A percentile compares a stretch with the other conserved stretches of the same genome.
phyloP scores from a whole-genome alignment of 2,888 invertebrate genomes.

The Drosophila fulvimacula region DNA sequence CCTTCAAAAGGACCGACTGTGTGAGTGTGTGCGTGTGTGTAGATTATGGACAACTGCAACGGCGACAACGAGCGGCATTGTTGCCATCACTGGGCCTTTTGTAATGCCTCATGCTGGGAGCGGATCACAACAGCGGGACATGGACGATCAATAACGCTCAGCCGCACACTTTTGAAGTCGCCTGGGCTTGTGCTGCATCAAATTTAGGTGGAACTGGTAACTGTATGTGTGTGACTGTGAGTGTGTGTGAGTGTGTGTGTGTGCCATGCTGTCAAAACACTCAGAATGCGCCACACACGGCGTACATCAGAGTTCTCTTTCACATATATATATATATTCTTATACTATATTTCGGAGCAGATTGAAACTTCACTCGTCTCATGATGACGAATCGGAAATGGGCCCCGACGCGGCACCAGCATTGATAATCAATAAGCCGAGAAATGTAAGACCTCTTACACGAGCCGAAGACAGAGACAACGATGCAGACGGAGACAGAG shows the following conservation, averaged over 20 bases:
- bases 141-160: conserved; percentile 72
- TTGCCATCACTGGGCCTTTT: conserved; percentile 51
- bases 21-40: conserved; percentile 36
- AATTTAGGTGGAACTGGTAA: conserved; percentile 71
- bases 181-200: conserved; percentile 61
- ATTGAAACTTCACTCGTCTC: conserved; percentile 64
- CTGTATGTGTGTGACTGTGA: conserved; percentile 12
- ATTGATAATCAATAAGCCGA: conserved; percentile 76
- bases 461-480: conserved; percentile 26
- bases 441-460: conserved; percentile 68
- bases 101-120: conserved; percentile 72
- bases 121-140: conserved; percentile 81
- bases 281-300: conserved; percentile 72
- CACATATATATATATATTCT: conserved; percentile 16
- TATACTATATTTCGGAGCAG: conserved; percentile 48
- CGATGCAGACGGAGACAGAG: not conserved
- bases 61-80: conserved; percentile 69
- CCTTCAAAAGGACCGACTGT: conserved; percentile 65
- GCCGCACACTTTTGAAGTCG: conserved; percentile 68
- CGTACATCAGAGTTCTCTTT: conserved; percentile 36
- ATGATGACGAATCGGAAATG: conserved; percentile 80
- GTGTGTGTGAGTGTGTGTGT: conserved; percentile 23
- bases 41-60: conserved; percentile 61
- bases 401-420: conserved; percentile 62
- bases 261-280: conserved; percentile 72